Base-by-base conservation (phyloP, 2,888 invertebrate genomes). In the Heterodera filipjevi region DNA sequence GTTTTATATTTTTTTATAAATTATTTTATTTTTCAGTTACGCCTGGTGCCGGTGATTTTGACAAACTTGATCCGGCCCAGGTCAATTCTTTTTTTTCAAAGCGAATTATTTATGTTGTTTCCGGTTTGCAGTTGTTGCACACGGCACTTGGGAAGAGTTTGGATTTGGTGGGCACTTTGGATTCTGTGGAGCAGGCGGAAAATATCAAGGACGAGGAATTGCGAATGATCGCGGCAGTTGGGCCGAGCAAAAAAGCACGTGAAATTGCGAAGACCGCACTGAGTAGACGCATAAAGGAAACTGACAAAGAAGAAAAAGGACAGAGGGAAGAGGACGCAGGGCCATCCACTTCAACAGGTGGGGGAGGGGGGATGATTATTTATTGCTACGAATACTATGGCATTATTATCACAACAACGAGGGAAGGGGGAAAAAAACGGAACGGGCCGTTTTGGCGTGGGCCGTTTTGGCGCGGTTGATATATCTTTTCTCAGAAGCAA, bases 21-120 rank as follows among this genome's bases (percentile, higher is more conserved):
- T n/a, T n/a, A 27, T 27, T 27, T 59, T 27, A 10, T 10, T 27
- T 27, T 8, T 59, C 5, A 59, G 85, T 87, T 22, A 75, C 85
- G 68, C 88, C 89, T 22, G 83, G 80, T 27, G 86, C 85, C 12
- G 83, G 84, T 22, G 83, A 86, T 6, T 86, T 84, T 64, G 84
- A 86, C 80, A 82, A 86, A 49, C 80, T 89, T 12, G 86, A 87
- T 77, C 88, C 89, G 22, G 83, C 84, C 35, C 88, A 89, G 84
- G 85, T 87, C 2, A 10, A n/a, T 66, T 35, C 35, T 30, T 49
- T 53, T 27, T 78, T 59, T 59, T 33, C 16, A 39, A n/a, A n/a
- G n/a, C 44, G 14, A 33, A 71, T 33, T 80, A 10, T 39, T 81
- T 8, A 72, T 44, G n/a, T n/a, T n/a, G n/a, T 10, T 12, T 19